phyloP scores from a whole-genome alignment of 2,888 invertebrate species.

The Polymixis flavicincta region DNA sequence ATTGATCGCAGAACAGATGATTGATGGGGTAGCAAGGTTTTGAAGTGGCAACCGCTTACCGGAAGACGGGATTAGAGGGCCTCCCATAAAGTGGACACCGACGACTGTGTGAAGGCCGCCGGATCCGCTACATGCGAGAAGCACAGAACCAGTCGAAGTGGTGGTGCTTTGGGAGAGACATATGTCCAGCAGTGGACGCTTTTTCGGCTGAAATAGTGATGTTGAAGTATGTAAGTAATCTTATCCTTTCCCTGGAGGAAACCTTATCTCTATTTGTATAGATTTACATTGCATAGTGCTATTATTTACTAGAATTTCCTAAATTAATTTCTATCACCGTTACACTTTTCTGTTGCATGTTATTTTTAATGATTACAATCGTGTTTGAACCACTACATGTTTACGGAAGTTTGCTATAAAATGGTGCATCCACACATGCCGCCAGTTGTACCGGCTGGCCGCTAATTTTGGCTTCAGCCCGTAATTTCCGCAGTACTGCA shows the following conservation, averaged over 20 bases:
- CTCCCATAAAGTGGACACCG: too few relatives aligned
- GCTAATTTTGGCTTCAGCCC: too few relatives aligned
- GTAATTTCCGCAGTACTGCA: too few relatives aligned
- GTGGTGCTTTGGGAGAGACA: too few relatives aligned
- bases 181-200: background rate
- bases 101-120: background rate
- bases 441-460: too few relatives aligned
- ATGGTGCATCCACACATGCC: too few relatives aligned
- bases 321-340: background rate
- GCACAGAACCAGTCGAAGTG: too few relatives aligned
- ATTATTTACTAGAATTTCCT: slow-evolving; percentile 1
- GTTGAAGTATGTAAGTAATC: background rate
- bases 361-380: background rate
- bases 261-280: background rate
- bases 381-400: background rate
- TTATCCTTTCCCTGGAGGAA: background rate
- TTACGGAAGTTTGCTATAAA: background rate
- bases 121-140: too few relatives aligned
- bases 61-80: background rate
- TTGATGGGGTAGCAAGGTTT: too few relatives aligned
- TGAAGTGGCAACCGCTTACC: background rate
- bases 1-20: too few relatives aligned
- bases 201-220: background rate
- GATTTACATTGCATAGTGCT: background rate
- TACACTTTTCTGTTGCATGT: background rate